Evolutionary conservation across 2,113 vertebrate species (phyloP), one percentile per base, ranked within the genome.

Genomic region (Alligator sinensis): DNA sequence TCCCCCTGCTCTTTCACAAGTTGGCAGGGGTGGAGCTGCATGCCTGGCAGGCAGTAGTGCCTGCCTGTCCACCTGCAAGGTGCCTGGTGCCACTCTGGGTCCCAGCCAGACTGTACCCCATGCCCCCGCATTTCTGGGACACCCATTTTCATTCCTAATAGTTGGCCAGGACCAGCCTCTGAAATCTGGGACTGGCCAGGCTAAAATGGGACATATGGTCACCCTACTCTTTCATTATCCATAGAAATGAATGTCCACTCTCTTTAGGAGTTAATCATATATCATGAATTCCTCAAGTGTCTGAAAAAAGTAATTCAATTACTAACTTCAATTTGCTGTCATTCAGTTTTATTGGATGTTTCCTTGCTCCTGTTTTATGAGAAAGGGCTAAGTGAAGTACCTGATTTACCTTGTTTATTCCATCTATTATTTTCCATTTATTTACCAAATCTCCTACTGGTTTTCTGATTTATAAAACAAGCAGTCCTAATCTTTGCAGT

Each of bases 281-380:
- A 63, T 90, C 85, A 82, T 64, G 86, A 91, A 30, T 55, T 90
- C 58, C 77, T 91, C 84, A 77, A n/a, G n/a, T 68, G 16, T 30
- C 28, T 68, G n/a, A 30, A 68, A 30, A 18, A 30, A 18, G 63
- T 66, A 66, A 66, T 28, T 28, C 30, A 30, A 68, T 68, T 30
- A 68, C 30, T 79, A 84, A 27, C 13, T 83, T 89, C 64, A 88
- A 77, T 17, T 74, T 90, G 66, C 22, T 79, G 0, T 70, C 76
- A 88, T 91, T 87, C 84, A 74, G 78, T 91, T 91, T 90, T 80
- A 83, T 79, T 93, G 24, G 14, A n/a, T 34, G 91, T 91, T 13
- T 14, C 17, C 58, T 86, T 47, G 74, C 82, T 9, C 30, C 91
- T 76, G 38, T 81, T 64, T 55, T 59, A 30, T 19, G 18, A 14